Conservation (phyloP, 2,797 vertebrate genomes). For the Falco novaeseelandiae region DNA sequence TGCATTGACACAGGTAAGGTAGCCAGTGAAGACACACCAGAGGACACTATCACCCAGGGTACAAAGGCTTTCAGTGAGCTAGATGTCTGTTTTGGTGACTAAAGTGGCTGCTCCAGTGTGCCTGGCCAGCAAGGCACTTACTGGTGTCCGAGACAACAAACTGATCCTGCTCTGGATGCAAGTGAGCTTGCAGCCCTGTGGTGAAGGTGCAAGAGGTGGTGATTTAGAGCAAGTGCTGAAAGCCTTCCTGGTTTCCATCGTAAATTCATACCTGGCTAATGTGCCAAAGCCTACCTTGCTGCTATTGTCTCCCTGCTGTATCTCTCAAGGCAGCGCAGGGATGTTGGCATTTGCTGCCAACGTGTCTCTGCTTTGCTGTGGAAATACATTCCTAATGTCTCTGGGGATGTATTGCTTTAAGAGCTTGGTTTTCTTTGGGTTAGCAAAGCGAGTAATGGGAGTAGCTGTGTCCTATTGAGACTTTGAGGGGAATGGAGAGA, state of each 20-base stretch:
- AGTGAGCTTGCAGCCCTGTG: accelerated
- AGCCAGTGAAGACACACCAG: not conserved
- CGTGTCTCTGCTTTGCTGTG: not conserved
- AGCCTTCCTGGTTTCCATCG: not conserved
- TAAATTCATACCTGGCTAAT: not conserved
- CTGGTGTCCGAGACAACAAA: not conserved
- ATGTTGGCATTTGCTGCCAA: not conserved
- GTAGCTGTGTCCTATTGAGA: not conserved
- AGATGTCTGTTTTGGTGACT: not conserved
- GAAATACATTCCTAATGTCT: not conserved
- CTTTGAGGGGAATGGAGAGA: not conserved
- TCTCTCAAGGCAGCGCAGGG: not conserved
- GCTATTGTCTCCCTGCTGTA: not conserved
- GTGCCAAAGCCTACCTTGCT: not conserved
- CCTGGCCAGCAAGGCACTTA: not conserved
- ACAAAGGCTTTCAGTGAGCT: not conserved
- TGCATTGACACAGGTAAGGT: accelerated
- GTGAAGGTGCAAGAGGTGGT: not conserved
- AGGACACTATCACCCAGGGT: no score
- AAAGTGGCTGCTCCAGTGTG: not conserved
- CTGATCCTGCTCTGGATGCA: accelerated
- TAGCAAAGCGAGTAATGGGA: slow-evolving; percentile 22
- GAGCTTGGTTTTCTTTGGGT: not conserved
- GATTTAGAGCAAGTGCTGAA: not conserved
- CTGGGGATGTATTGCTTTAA: not conserved